Evolutionary conservation across 2,888 invertebrate species (phyloP).

Genomic region (Agrenia bidenticulata): DNA sequence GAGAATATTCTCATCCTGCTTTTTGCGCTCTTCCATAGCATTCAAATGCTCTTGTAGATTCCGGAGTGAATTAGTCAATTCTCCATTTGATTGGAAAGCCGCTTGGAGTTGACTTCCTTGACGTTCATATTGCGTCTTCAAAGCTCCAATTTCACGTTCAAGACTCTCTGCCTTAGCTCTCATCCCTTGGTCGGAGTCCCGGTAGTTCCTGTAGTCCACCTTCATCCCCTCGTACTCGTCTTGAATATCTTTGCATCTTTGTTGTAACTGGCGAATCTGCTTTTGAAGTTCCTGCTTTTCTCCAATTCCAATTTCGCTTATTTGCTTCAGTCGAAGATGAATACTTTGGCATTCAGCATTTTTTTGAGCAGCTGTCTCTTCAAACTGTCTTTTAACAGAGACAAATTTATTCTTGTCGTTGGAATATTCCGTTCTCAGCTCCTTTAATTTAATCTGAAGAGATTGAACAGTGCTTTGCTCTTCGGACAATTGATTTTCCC

Average conservation of each 20-base stretch:
- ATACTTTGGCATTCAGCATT: conserved; percentile 66
- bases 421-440: conserved; percentile 70
- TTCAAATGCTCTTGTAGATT: conserved; percentile 40
- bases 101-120: conserved; percentile 57
- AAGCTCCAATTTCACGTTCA: conserved; percentile 54
- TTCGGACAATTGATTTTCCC: conserved; percentile 73
- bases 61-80: conserved; percentile 42
- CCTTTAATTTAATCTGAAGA: conserved; percentile 75
- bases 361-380: conserved; percentile 62
- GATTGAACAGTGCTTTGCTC: conserved; percentile 74
- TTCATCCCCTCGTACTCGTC: conserved; percentile 43
- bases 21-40: conserved; percentile 25
- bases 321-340: conserved; percentile 65
- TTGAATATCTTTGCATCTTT: conserved; percentile 28
- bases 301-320: conserved; percentile 60
- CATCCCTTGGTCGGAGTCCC: conserved; percentile 35
- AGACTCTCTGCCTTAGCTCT: conserved; percentile 43
- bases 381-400: conserved; percentile 61
- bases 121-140: conserved; percentile 52
- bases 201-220: conserved; percentile 27
- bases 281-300: conserved; percentile 66
- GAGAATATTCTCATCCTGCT: conserved; percentile 22
- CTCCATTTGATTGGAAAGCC: conserved; percentile 47
- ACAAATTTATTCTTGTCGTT: conserved; percentile 66
- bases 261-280: conserved; percentile 61